Conservation (phyloP, 23 tunicate genomes). For the Ciona savignyi region DNA sequence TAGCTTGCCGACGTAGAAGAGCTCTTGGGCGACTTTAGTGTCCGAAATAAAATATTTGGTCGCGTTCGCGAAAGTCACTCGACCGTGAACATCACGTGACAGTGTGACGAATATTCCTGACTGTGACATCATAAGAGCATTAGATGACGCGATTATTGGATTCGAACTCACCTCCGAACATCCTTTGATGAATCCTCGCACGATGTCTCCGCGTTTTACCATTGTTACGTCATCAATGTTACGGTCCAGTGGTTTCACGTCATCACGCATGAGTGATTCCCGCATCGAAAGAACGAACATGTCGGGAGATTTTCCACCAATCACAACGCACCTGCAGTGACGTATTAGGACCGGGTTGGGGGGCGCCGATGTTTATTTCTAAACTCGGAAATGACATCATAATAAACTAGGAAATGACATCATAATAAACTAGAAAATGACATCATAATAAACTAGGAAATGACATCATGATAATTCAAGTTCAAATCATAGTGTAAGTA, state of each 20-base stretch:
- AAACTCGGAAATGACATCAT: neutral
- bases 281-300: conserved; percentile 29
- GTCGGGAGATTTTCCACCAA: conserved; percentile 11
- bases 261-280: conserved; percentile 30
- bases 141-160: too few species aligned
- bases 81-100: conserved; percentile 38
- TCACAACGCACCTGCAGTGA: conserved; percentile 50
- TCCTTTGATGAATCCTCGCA: conserved; percentile 51
- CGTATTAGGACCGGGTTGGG: too few species aligned
- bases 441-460: too few species aligned
- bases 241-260: conserved; percentile 10
- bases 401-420: neutral
- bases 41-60: conserved; percentile 27
- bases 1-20: conserved; percentile 35
- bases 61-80: conserved; percentile 35
- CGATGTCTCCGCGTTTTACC: conserved; percentile 10
- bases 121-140: conserved; percentile 11
- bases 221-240: conserved; percentile 10
- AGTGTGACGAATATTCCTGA: conserved; percentile 45
- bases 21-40: neutral
- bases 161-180: conserved; percentile 32
- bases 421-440: too few species aligned
- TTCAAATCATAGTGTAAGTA: too few species aligned
- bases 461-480: too few species aligned
- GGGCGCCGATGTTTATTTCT: too few species aligned